A percentile compares a stretch with the other conserved stretches of the same genome.
Conservation (phyloP, 2,797 vertebrate genomes). For the Arctocebus calabarensis region DNA sequence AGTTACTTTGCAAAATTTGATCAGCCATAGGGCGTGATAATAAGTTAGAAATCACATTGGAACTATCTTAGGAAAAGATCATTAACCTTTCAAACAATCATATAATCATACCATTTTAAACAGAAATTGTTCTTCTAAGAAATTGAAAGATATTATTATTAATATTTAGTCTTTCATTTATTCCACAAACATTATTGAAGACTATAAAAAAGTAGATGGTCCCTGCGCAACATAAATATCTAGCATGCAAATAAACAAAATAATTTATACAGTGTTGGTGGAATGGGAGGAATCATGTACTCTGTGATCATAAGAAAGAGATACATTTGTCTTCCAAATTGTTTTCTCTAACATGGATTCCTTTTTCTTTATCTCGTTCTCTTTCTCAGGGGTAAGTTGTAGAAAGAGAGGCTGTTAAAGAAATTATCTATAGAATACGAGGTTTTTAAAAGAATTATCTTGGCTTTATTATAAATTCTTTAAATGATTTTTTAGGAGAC, state of each 20-base stretch:
- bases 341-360: background rate
- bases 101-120: background rate
- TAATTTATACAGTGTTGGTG: background rate
- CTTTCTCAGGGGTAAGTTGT: background rate
- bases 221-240: background rate
- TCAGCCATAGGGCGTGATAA: background rate
- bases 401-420: background rate
- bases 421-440: background rate
- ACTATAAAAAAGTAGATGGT: background rate
- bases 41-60: background rate
- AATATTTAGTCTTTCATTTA: background rate
- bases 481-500: background rate
- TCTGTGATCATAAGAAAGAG: background rate
- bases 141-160: background rate
- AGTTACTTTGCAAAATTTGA: background rate
- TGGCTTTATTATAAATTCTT: background rate
- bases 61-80: conserved; percentile 3
- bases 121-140: background rate
- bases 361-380: background rate
- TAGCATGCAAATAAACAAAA: background rate
- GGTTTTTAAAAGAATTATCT: background rate
- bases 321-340: background rate
- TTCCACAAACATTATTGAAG: background rate
- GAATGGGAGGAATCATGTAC: fast-evolving
- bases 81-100: background rate